Evolutionary conservation across 2,797 vertebrate species (phyloP).

Genomic region (Alfaro cultratus): DNA sequence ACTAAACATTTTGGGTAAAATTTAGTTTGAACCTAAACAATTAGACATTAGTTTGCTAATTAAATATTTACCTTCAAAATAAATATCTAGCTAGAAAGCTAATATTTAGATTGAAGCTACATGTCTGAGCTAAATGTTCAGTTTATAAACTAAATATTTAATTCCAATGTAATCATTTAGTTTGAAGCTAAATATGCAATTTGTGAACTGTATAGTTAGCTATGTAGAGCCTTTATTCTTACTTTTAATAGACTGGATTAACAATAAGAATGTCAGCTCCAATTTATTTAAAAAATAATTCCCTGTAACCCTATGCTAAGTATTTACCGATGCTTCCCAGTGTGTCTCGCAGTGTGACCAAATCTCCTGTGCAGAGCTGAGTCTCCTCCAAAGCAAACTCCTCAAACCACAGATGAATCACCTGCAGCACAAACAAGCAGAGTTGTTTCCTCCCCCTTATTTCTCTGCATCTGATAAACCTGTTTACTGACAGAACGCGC

Average conservation of each 20-base stretch:
- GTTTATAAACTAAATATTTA: no score
- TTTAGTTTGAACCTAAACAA: no score
- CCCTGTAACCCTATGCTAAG: background rate
- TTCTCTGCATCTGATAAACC: conserved; percentile 11
- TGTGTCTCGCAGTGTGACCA: conserved; percentile 75
- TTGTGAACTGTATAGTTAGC: no score
- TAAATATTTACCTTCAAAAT: no score
- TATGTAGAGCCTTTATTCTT: background rate
- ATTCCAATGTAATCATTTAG: no score
- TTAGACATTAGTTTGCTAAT: no score
- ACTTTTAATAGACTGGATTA: background rate
- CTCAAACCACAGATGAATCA: conserved; percentile 83
- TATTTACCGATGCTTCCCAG: conserved; percentile 77
- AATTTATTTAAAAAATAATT: background rate
- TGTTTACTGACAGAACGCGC: background rate
- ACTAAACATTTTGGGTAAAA: no score
- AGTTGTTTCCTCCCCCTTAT: conserved; percentile 34
- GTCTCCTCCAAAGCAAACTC: conserved; percentile 79
- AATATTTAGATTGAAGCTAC: no score
- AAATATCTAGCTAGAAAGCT: no score
- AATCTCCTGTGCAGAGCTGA: conserved; percentile 72
- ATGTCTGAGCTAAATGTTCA: no score
- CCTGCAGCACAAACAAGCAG: conserved; percentile 66
- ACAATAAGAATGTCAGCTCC: background rate
- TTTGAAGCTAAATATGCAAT: no score